Conservation (phyloP, 2,797 vertebrate genomes). For the Simalia tracyae region DNA sequence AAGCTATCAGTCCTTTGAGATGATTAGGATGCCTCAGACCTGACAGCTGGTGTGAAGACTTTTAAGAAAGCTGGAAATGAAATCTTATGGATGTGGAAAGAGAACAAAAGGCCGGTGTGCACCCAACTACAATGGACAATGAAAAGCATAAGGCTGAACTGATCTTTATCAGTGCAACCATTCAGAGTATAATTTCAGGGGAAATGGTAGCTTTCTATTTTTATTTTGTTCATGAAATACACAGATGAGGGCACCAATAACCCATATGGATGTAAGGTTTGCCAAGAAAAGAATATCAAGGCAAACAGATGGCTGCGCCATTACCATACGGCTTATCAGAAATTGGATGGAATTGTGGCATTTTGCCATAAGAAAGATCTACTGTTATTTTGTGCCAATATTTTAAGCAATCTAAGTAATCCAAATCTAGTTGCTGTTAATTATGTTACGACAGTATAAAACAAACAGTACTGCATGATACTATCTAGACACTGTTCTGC, state of each 20-base stretch:
- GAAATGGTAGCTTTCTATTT: slow-evolving; percentile 59
- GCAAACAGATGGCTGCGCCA: slow-evolving; percentile 73
- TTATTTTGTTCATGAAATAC: slow-evolving; percentile 64
- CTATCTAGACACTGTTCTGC: slow-evolving; percentile 16
- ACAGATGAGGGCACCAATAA: slow-evolving; percentile 72
- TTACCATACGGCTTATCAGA: slow-evolving; percentile 72
- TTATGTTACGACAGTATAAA: slow-evolving; percentile 57
- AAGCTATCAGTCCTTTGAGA: slow-evolving; percentile 68
- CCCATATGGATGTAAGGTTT: slow-evolving; percentile 73
- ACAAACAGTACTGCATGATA: slow-evolving; percentile 42
- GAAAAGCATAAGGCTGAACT: slow-evolving; percentile 54
- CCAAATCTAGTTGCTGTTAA: slow-evolving; percentile 54
- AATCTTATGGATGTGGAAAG: slow-evolving; percentile 50
- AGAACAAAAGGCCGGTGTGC: slow-evolving; percentile 60
- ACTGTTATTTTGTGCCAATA: slow-evolving; percentile 59
- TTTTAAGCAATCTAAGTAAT: slow-evolving; percentile 64
- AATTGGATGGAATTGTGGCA: slow-evolving; percentile 60
- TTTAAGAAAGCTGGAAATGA: slow-evolving; percentile 65
- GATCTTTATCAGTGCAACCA: slow-evolving; percentile 65
- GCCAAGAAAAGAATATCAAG: slow-evolving; percentile 73
- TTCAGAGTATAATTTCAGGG: slow-evolving; percentile 56
- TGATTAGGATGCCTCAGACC: slow-evolving; percentile 63
- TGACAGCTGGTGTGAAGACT: slow-evolving; percentile 70
- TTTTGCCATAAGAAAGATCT: slow-evolving; percentile 69
- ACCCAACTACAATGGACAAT: slow-evolving; percentile 57